These are phyloP conservation scores for Rugalucina vietnamica DNA, from an alignment of 2,888 invertebrate species.

Conservation along the genomic window DNA sequence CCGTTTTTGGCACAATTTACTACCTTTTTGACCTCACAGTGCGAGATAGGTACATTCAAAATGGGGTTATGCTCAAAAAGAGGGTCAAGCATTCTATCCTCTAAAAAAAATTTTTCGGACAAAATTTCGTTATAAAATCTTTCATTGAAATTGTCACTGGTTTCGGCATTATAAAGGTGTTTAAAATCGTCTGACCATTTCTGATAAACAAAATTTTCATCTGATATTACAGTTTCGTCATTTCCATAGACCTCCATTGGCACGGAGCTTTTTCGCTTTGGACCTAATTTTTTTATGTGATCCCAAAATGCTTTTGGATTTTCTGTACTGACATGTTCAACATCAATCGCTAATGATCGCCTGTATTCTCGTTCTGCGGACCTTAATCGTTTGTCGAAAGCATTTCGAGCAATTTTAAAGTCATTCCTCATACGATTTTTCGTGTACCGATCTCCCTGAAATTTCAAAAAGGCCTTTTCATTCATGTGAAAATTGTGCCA, in stretches of 20 bases:
- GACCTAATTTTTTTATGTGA: neutral
- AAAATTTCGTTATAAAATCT: neutral
- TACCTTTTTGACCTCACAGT: neutral
- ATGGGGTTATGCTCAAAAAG: neutral
- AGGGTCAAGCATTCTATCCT: slow-evolving; percentile 21
- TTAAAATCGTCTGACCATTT: neutral
- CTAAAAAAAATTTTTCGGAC: neutral
- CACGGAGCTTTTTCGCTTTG: neutral
- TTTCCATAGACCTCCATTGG: neutral
- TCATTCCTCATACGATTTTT: neutral
- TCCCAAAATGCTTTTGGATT: neutral
- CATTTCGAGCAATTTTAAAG: neutral
- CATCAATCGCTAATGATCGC: neutral
- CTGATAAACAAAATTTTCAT: neutral
- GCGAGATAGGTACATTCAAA: neutral
- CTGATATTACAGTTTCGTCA: neutral
- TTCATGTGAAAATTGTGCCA: slow-evolving; percentile 6
- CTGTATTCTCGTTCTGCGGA: neutral
- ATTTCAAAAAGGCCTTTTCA: neutral
- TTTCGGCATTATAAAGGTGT: neutral
- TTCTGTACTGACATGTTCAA: neutral
- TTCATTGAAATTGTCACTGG: neutral
- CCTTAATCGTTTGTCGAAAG: neutral
- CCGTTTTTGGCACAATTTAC: neutral
- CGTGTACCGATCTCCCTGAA: neutral